phyloP scores from a whole-genome alignment of 2,888 invertebrate species.

The Trachelus tabidus region DNA sequence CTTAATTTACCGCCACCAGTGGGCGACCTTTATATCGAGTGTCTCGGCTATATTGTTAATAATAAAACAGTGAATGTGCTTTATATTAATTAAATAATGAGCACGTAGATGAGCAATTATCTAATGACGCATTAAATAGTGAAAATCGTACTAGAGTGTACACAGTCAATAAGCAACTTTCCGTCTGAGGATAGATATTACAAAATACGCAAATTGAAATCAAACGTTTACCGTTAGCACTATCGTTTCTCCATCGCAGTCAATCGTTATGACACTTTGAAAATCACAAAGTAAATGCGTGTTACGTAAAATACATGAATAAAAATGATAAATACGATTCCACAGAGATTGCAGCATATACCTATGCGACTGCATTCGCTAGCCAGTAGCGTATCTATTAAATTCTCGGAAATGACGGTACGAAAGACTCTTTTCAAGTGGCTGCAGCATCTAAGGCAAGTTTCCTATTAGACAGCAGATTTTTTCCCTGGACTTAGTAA shows the following conservation, averaged over 20 bases:
- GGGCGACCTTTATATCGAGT: neutral
- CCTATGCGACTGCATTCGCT: neutral
- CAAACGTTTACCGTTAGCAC: neutral
- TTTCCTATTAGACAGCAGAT: slow-evolving; percentile 40
- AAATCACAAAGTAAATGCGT: neutral
- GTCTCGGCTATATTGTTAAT: neutral
- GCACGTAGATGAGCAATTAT: neutral
- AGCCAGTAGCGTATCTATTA: slow-evolving; percentile 4
- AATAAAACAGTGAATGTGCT: neutral
- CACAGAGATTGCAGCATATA: neutral
- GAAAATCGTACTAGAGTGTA: neutral
- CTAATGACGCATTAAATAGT: neutral
- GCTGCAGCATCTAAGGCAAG: slow-evolving; percentile 32
- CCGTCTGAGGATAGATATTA: neutral
- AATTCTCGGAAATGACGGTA: slow-evolving; percentile 25
- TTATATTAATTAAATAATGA: neutral
- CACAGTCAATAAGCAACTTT: neutral
- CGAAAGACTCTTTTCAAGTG: slow-evolving; percentile 13
- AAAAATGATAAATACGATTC: neutral
- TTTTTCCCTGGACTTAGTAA: slow-evolving; percentile 35
- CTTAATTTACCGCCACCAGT: neutral
- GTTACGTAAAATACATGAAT: neutral
- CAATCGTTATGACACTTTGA: neutral
- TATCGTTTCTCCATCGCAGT: neutral
- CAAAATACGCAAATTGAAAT: neutral